These are phyloP conservation scores for Cephalopachus bancanus DNA, from an alignment of 2,797 vertebrate species.

Conservation along the genomic window DNA sequence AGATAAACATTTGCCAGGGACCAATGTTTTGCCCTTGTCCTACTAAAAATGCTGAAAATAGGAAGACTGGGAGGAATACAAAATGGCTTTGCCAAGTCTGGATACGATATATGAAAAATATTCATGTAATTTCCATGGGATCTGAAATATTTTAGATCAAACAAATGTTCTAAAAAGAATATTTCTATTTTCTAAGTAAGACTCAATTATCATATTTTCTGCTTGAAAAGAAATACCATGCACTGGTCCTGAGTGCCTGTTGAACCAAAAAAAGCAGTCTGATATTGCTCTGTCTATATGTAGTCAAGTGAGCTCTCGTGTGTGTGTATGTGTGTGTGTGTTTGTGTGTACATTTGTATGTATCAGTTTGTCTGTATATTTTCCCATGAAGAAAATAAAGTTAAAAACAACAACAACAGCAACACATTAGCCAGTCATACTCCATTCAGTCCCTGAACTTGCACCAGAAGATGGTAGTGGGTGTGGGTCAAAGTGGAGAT, in stretches of 20 bases:
- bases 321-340: background rate
- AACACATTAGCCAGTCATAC: background rate
- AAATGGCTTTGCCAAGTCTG: background rate
- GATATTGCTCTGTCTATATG: background rate
- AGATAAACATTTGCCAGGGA: constrained; percentile 35
- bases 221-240: background rate
- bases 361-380: background rate
- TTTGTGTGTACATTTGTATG: too few species aligned
- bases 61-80: background rate
- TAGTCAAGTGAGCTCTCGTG: background rate
- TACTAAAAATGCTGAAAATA: background rate
- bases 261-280: background rate
- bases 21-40: background rate
- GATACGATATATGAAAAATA: background rate
- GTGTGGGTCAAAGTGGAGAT: background rate
- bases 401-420: background rate
- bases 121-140: background rate
- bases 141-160: constrained; percentile 37
- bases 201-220: constrained; percentile 45
- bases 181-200: constrained; percentile 1
- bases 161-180: background rate
- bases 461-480: background rate
- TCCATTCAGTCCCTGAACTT: background rate
- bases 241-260: background rate
- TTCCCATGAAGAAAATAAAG: background rate